Evolutionary conservation across 2,113 vertebrate species (phyloP), one percentile per base, ranked within the genome.

Genomic region (Saccopteryx leptura): DNA sequence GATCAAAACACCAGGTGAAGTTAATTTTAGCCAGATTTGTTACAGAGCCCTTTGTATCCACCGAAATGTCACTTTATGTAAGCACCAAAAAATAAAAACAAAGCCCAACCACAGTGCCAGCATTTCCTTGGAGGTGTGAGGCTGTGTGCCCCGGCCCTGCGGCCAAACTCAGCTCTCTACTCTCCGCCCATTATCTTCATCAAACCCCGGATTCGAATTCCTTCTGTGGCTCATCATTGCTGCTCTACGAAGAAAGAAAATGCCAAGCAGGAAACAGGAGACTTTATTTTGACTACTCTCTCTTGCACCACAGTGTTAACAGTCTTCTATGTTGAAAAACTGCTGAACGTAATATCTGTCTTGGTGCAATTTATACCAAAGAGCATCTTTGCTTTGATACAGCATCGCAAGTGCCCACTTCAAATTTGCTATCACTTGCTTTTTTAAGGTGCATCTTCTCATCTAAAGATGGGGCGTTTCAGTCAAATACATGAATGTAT

Each of bases 111-210:
- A 1, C 21, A 54, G 2, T 31, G 5, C 33, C 8, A 90, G 15
- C 8, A 31, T 75, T 14, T 1, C 18, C 63, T 84, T 88, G 56
- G 52, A 52, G 88, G 17, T 54, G 2, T 5, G 24, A 50, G 26
- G 4, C 8, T 72, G 8, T 19, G 12, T 54, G 14, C 10, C 10
- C 21, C 33, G 14, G 13, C 2, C 58, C 17, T 4, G 14, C 0
- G 15, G 9, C 9, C 18, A 31, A 11, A 14, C 8, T 15, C 14
- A 1, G 7, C 24, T 2, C 18, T 93, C 66, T 46, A 7, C 4
- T 52, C 81, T 18, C 48, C 21, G 4, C 24, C 7, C 9, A 4
- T 39, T 18, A n/a, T 78, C 61, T 60, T 1, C 19, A 2, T 9
- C 48, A 78, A 78, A 78, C 12, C 19, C 46, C 48, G 11, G 81